Evolutionary conservation across 2,797 vertebrate genomes (phyloP).

Genomic region (Paguma larvata): DNA sequence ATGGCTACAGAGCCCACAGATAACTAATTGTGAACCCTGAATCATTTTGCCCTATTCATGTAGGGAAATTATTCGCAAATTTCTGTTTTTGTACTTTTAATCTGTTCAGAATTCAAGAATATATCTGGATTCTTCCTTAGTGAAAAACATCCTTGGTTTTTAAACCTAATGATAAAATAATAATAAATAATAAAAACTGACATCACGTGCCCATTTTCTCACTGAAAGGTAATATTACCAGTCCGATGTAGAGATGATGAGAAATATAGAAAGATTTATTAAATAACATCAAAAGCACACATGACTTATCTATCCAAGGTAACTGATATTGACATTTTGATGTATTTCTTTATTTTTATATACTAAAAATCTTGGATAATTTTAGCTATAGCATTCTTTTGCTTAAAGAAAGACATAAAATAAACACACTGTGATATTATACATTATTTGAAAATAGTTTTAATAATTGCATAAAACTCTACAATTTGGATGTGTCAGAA

Average conservation of each 20-base stretch:
- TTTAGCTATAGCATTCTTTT: slow-evolving; percentile 23
- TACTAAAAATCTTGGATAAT: neutral
- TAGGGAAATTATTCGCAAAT: slow-evolving; percentile 18
- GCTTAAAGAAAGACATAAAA: neutral
- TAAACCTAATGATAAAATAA: slow-evolving; percentile 19
- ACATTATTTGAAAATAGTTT: slow-evolving; percentile 40
- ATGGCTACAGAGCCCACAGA: neutral
- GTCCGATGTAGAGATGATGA: neutral
- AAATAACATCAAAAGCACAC: neutral
- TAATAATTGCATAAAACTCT: neutral
- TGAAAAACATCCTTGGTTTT: neutral
- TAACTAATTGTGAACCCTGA: neutral
- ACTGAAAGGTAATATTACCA: neutral
- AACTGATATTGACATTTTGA: neutral
- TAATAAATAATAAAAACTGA: neutral
- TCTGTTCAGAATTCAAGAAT: slow-evolving; percentile 30
- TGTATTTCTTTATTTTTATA: neutral
- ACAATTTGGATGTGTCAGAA: neutral
- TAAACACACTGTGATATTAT: neutral
- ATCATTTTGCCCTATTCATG: neutral
- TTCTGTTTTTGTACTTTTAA: slow-evolving; percentile 20
- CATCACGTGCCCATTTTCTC: neutral
- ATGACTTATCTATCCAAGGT: neutral
- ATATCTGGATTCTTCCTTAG: neutral
- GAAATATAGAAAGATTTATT: neutral